Conservation (phyloP, 2,888 invertebrate species). For the Mylabris sibirica region DNA sequence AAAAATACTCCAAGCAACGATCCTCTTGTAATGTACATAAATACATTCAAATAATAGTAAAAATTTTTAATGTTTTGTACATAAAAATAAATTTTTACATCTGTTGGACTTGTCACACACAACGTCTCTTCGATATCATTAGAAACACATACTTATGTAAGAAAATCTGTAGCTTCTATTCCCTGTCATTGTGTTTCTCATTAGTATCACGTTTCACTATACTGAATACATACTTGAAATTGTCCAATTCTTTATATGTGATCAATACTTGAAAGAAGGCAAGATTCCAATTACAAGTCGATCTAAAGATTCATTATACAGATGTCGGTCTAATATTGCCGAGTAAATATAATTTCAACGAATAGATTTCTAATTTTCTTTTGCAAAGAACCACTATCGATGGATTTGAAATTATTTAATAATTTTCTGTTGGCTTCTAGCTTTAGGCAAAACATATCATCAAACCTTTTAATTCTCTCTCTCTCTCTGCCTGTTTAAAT, state of each 20-base stretch:
- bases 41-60: conserved; percentile 40
- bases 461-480: too few relatives aligned
- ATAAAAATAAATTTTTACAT: conserved; percentile 33
- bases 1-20: conserved; percentile 37
- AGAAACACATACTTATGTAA: not conserved
- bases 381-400: too few relatives aligned
- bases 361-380: conserved; percentile 14
- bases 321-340: conserved; percentile 16
- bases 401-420: conserved; percentile 13
- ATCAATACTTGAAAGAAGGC: not conserved
- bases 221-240: not conserved
- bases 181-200: not conserved
- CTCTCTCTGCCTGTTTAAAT: too few relatives aligned
- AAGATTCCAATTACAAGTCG: conserved; percentile 23
- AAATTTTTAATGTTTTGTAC: conserved; percentile 48
- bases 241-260: not conserved
- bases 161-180: not conserved
- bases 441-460: conserved; percentile 21
- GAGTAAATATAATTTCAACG: conserved; percentile 28
- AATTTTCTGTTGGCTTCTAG: conserved; percentile 35
- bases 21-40: conserved; percentile 44
- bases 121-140: not conserved
- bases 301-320: conserved; percentile 26
- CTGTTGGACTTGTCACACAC: not conserved
- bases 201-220: not conserved